A percentile compares a stretch with the other conserved stretches of the same genome.
phyloP scores from a whole-genome alignment of 2,888 invertebrate species.

The Phania funesta region DNA sequence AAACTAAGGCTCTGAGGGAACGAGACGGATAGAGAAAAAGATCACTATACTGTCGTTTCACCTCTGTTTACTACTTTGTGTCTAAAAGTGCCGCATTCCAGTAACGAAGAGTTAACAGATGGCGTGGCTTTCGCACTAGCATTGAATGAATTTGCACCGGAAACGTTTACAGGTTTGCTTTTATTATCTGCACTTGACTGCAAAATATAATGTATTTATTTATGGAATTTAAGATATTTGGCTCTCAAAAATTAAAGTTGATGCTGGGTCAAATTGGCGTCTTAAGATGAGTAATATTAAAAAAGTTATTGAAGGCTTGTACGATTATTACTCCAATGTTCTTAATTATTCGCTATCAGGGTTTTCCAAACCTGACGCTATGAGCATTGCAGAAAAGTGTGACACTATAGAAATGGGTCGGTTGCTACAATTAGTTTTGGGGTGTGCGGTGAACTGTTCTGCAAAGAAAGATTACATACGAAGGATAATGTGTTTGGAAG shows the following conservation, averaged over 20 bases:
- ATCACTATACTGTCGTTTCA: too few relatives aligned
- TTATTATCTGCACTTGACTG: too few relatives aligned
- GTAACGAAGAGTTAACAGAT: conserved; percentile 89
- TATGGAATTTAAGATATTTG: conserved; percentile 81
- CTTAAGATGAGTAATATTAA: conserved; percentile 87
- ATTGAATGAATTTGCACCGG: conserved; percentile 91
- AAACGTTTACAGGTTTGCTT: conserved; percentile 85
- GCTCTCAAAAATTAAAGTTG: conserved; percentile 92
- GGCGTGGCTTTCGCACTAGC: conserved; percentile 94
- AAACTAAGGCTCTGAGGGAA: too few relatives aligned
- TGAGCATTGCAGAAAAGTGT: conserved; percentile 90
- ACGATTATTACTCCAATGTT: conserved; percentile 94
- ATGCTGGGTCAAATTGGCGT: conserved; percentile 92
- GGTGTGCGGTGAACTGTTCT: conserved; percentile 96
- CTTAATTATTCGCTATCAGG: conserved; percentile 90
- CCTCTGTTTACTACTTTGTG: too few relatives aligned
- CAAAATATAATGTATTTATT: neutral
- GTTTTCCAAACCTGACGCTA: conserved; percentile 92
- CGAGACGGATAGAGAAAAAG: too few relatives aligned
- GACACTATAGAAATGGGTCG: conserved; percentile 92
- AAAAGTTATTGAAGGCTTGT: conserved; percentile 86
- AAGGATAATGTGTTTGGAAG: conserved; percentile 95
- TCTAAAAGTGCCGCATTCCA: conserved; percentile 82
- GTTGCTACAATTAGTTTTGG: conserved; percentile 92
- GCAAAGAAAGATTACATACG: conserved; percentile 96